phyloP scores from a whole-genome alignment of 2,888 invertebrate species.

The Acrobeloides nanus region DNA sequence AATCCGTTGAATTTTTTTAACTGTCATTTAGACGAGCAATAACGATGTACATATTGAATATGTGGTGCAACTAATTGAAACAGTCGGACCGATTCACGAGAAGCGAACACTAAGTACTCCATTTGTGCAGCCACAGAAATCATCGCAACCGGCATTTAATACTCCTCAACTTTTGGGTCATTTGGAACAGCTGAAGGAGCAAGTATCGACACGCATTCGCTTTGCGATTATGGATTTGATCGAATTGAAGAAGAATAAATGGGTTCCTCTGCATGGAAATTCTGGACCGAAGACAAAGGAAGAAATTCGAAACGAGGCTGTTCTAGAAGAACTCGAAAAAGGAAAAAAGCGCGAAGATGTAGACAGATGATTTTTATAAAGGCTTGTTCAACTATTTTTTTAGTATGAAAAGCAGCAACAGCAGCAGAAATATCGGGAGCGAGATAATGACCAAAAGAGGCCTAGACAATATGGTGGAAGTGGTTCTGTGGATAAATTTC shows the following conservation, averaged over 20 bases:
- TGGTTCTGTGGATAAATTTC: constrained; percentile 3
- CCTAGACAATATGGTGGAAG: constrained; percentile 7
- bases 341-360: constrained; percentile 9
- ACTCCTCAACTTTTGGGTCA: constrained; percentile 4
- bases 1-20: no score
- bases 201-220: constrained; percentile 10
- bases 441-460: no score
- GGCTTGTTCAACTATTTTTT: not conserved
- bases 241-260: constrained; percentile 7
- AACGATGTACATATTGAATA: constrained; percentile 27
- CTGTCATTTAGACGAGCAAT: constrained; percentile 10
- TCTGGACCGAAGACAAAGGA: constrained; percentile 14
- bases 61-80: constrained; percentile 21
- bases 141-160: not conserved
- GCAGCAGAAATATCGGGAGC: not conserved
- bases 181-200: not conserved
- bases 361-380: no score
- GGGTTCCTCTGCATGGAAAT: constrained; percentile 7
- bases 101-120: not conserved
- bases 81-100: constrained; percentile 10
- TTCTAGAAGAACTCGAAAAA: constrained; percentile 14
- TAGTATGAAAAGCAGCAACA: constrained; percentile 11
- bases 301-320: constrained; percentile 12
- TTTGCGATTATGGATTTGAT: constrained; percentile 15
- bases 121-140: not conserved